Evolutionary conservation across 2,113 vertebrate genomes (phyloP), one percentile per base, ranked within the genome.

Genomic region (Peucedramus taeniatus): DNA sequence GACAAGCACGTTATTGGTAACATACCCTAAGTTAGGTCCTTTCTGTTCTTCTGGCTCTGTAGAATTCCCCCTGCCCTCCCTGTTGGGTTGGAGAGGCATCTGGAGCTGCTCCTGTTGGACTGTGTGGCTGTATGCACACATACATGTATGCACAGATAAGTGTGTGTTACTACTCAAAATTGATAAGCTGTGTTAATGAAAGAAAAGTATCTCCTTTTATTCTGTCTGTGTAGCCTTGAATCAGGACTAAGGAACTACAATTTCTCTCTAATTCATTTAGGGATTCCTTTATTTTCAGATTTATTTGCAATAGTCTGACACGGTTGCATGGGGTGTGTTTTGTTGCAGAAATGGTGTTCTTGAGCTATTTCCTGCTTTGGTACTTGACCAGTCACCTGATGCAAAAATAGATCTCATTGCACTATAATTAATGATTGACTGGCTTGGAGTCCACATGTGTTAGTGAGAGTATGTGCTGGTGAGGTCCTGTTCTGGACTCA

Each of bases 401-500:
- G 81, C 21, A 89, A 90, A 95, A 90, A 24, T 11, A 94, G 65
- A 35, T 33, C 33, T 83, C 60, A 47, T 42, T 89, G 72, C 51
- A 3, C 60, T 64, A 1, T 70, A 71, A 54, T 95, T 89, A 94
- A 94, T 96, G 83, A 92, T 91, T 95, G 86, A 89, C 89, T 89
- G 63, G 24, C 57, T 78, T 54, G 22, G 42, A 75, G 53, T 80
- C 61, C 22, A 1, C 21, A 8, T 61, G 33, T 57, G 2, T 50
- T 60, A 31, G 23, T 71, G 53, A 39, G n/a, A 82, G 27, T 28
- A 15, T 6, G 1, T 37, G 37, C 45, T 92, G 63, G 33, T 31
- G 30, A 50, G 33, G 60, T 77, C 82, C 45, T 42, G 54, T 50
- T 77, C 33, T 53, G 50, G 23, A 68, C 39, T 60, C 42, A 61